Conservation (phyloP, 2,888 invertebrate genomes). For the Saturnia pavonia region DNA sequence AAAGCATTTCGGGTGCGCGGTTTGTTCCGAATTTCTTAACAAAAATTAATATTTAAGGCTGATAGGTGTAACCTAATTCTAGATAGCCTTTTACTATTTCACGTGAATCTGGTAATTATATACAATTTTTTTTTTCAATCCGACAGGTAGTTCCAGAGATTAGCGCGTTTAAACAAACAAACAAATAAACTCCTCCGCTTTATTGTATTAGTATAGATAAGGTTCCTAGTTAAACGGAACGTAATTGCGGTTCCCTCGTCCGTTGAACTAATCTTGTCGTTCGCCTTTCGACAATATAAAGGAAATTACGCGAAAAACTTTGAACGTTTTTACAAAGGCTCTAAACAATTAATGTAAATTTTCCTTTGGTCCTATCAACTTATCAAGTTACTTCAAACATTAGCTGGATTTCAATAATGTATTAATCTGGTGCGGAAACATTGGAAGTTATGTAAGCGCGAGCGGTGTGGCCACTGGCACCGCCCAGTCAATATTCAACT, state of each 20-base stretch:
- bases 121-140: too few species aligned
- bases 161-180: too few species aligned
- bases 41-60: too few species aligned
- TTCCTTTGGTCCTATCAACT: background rate
- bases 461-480: background rate
- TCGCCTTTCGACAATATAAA: background rate
- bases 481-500: background rate
- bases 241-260: background rate
- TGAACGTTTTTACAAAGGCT: background rate
- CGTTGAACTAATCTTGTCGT: background rate
- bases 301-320: conserved; percentile 1
- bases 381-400: background rate
- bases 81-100: too few species aligned
- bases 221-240: background rate
- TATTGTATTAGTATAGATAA: too few species aligned
- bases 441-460: background rate
- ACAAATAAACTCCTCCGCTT: too few species aligned
- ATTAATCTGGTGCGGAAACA: background rate
- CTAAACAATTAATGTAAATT: conserved; percentile 1
- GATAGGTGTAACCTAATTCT: too few species aligned
- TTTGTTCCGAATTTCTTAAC: too few species aligned
- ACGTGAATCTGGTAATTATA: too few species aligned
- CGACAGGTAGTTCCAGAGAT: too few species aligned
- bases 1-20: too few species aligned
- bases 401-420: background rate